Evolutionary conservation across 2,113 vertebrate genomes (phyloP).

Genomic region (Neodontobutis hainanensis): DNA sequence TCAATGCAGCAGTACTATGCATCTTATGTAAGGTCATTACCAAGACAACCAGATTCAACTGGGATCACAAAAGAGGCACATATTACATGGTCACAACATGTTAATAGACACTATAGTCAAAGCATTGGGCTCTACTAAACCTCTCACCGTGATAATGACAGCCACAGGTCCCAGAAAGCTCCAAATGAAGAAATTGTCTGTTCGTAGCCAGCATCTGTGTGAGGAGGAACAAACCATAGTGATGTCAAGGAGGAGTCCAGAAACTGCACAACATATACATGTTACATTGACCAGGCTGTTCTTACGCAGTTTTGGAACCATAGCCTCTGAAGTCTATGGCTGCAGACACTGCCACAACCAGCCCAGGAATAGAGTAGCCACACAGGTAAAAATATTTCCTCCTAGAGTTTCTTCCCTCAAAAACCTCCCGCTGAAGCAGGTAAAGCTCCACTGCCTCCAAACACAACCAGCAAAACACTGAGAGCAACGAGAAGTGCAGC

Average conservation of each 20-base stretch:
- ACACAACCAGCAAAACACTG: slow-evolving; percentile 93
- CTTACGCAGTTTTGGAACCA: slow-evolving; percentile 88
- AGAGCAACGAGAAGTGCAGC: slow-evolving; percentile 91
- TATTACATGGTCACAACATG: background rate
- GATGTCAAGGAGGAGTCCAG: slow-evolving; percentile 12
- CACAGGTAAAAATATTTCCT: slow-evolving; percentile 91
- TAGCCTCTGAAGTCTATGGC: slow-evolving; percentile 94
- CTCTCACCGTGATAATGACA: slow-evolving; percentile 88
- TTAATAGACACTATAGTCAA: background rate
- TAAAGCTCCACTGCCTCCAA: slow-evolving; percentile 91
- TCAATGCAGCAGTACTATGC: slow-evolving; percentile 87
- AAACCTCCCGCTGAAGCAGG: slow-evolving; percentile 89
- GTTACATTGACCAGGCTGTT: background rate
- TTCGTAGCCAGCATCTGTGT: slow-evolving; percentile 89
- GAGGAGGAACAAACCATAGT: slow-evolving; percentile 23
- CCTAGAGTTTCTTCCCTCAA: slow-evolving; percentile 88
- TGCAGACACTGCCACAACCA: slow-evolving; percentile 90
- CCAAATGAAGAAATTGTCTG: slow-evolving; percentile 94
- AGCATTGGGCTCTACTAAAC: background rate
- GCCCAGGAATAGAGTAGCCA: slow-evolving; percentile 88
- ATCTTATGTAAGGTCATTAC: slow-evolving; percentile 94
- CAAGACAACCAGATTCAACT: slow-evolving; percentile 91
- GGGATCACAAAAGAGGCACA: slow-evolving; percentile 9
- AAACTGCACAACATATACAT: background rate
- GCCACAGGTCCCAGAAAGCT: slow-evolving; percentile 91